Conservation (phyloP, 2,797 vertebrate species). For the Chelonia mydas region DNA sequence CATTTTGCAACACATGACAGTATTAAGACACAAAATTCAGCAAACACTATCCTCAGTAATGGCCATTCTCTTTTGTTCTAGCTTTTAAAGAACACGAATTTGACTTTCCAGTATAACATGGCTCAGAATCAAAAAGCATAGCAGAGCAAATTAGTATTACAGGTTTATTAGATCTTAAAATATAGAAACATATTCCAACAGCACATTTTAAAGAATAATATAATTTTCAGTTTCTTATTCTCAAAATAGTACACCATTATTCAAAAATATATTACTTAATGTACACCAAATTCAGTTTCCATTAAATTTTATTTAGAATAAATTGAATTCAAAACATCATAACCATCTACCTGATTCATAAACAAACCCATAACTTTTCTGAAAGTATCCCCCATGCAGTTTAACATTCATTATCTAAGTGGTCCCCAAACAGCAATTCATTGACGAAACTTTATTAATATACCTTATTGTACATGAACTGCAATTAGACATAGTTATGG, state of each 20-base stretch:
- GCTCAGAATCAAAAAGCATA: slow-evolving; percentile 65
- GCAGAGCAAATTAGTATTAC: slow-evolving; percentile 60
- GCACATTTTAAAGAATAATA: slow-evolving; percentile 82
- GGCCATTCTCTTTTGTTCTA: background rate
- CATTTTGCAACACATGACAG: slow-evolving; percentile 11
- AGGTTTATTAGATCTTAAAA: slow-evolving; percentile 84
- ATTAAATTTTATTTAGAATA: slow-evolving; percentile 76
- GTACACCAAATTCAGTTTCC: slow-evolving; percentile 78
- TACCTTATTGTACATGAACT: slow-evolving; percentile 28
- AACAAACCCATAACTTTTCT: slow-evolving; percentile 45
- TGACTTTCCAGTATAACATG: slow-evolving; percentile 16
- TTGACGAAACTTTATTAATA: slow-evolving; percentile 14
- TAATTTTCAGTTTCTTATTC: slow-evolving; percentile 78
- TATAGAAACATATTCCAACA: slow-evolving; percentile 83
- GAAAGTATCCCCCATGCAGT: slow-evolving; percentile 27
- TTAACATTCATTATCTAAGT: slow-evolving; percentile 3
- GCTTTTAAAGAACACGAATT: background rate
- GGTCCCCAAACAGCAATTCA: slow-evolving; percentile 35
- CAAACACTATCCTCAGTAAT: background rate
- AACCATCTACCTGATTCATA: slow-evolving; percentile 62
- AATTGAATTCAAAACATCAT: slow-evolving; percentile 71
- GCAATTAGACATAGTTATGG: slow-evolving; percentile 28
- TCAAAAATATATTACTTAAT: slow-evolving; percentile 88
- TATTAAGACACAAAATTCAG: background rate
- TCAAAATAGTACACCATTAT: slow-evolving; percentile 84